Conservation (phyloP, 2,888 invertebrate genomes). For the Bruchidius siliquastri region DNA sequence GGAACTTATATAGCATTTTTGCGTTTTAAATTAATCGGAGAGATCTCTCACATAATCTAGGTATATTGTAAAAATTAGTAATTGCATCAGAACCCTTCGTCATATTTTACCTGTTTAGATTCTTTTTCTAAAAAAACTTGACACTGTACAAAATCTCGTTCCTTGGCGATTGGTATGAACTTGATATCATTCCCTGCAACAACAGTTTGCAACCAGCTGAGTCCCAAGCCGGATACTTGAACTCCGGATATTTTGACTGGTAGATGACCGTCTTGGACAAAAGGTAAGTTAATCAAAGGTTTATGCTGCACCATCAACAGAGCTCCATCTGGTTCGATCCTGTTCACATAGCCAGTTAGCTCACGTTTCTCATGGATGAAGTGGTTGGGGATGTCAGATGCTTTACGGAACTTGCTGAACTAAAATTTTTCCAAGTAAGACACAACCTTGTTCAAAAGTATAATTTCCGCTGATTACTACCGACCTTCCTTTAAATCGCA, state of each 20-base stretch:
- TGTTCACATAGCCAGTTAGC: conserved; percentile 42
- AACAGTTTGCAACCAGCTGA: conserved; percentile 48
- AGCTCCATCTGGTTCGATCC: conserved; percentile 44
- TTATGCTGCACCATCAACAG: conserved; percentile 46
- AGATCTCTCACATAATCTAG: too few species aligned
- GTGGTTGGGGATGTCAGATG: conserved; percentile 44
- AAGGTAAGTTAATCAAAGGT: conserved; percentile 40
- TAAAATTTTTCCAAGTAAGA: conserved; percentile 24
- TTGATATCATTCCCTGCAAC: conserved; percentile 43
- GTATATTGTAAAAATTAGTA: too few species aligned
- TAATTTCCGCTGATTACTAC: too few species aligned
- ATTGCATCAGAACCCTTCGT: too few species aligned
- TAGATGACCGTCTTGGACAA: conserved; percentile 37
- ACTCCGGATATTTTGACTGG: conserved; percentile 54
- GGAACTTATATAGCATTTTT: too few species aligned
- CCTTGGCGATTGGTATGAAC: conserved; percentile 45
- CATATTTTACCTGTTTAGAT: conserved; percentile 34
- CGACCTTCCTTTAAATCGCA: too few species aligned
- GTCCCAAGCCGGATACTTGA: conserved; percentile 48
- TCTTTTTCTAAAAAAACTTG: conserved; percentile 42
- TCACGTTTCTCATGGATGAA: conserved; percentile 42
- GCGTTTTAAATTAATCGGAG: too few species aligned
- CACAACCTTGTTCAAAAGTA: not conserved
- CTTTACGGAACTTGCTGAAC: conserved; percentile 45
- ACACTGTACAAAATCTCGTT: conserved; percentile 47